phyloP scores from a whole-genome alignment of 2,888 invertebrate species.

The Plebejus melissa region DNA sequence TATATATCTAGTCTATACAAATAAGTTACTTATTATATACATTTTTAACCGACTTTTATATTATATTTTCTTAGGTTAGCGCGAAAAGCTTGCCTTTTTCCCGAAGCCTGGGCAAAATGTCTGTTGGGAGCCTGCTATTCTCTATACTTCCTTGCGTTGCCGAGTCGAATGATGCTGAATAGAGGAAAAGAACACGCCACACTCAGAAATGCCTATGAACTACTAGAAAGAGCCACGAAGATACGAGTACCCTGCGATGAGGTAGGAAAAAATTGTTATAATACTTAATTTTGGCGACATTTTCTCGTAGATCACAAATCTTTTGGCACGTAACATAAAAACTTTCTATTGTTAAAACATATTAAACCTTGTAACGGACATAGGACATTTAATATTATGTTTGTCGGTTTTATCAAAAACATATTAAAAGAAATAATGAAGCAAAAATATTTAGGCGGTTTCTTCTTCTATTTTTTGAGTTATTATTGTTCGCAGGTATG shows the following conservation, averaged over 20 bases:
- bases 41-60: too few species aligned
- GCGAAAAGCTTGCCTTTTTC: slow-evolving; percentile 80
- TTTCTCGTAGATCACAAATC: too few species aligned
- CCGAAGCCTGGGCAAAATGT: slow-evolving; percentile 96
- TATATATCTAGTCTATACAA: too few species aligned
- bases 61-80: slow-evolving; percentile 63
- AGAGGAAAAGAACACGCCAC: slow-evolving; percentile 87
- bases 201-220: slow-evolving; percentile 89
- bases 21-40: too few species aligned
- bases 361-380: too few species aligned
- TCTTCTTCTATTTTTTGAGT: too few species aligned
- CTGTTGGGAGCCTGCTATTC: slow-evolving; percentile 93
- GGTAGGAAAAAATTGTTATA: slow-evolving; percentile 60
- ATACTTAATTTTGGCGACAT: too few species aligned
- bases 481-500: slow-evolving; percentile 82
- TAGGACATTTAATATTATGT: not conserved
- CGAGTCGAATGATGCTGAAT: slow-evolving; percentile 87
- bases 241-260: slow-evolving; percentile 94
- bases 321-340: too few species aligned
- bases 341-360: too few species aligned
- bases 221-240: slow-evolving; percentile 92
- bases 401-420: not conserved
- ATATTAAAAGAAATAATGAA: not conserved
- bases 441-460: too few species aligned
- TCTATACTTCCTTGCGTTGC: slow-evolving; percentile 97